Base-by-base conservation (phyloP, 2,888 invertebrate genomes). In the Proisotoma minuta region DNA sequence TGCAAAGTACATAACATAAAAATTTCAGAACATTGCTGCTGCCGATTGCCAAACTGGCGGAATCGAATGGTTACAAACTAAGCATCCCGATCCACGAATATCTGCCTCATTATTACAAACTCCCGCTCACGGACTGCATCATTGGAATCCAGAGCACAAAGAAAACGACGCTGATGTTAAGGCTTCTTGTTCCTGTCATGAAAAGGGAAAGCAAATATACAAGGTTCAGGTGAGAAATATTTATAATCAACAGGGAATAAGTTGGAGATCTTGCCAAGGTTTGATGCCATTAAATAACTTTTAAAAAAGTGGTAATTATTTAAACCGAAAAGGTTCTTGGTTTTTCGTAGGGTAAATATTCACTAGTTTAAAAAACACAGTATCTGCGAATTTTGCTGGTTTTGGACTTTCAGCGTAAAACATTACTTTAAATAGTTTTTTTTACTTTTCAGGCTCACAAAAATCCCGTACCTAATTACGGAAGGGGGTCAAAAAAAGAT, bases 121-220 rank as follows among this genome's bases (percentile, higher is more conserved):
- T 63, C n/a, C 67, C 67, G n/a, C 56, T 67, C 12, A 58, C 58
- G 22, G 64, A 67, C 49, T 67, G 67, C 48, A 59, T 64, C 15
- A 40, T 67, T 4, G 61, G 62, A 3, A 29, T 61, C 29, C 29
- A 49, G 26, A 53, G 40, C 34, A 5, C 22, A 12, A 5, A 47
- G 2, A 51, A 51, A 40, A 61, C 63, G 24, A 62, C 49, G 20
- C 43, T 67, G 49, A 50, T 64, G 28, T 29, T 64, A 10, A 59
- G 67, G 3, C 1, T 67, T 3, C 58, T 67, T 10, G 57, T 67
- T 15, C 67, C 67, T 2, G 59, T 67, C 5, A 54, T 60, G 22
- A 61, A 62, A 27, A 23, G 23, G 8, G 61, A 47, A 22, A 47
- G 57, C 0, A 54, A 48, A 22, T 56, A 67, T 49, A 61, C 53